These are phyloP conservation scores for Neopelma chrysocephalum DNA, from an alignment of 2,797 vertebrate species.

Conservation along the genomic window DNA sequence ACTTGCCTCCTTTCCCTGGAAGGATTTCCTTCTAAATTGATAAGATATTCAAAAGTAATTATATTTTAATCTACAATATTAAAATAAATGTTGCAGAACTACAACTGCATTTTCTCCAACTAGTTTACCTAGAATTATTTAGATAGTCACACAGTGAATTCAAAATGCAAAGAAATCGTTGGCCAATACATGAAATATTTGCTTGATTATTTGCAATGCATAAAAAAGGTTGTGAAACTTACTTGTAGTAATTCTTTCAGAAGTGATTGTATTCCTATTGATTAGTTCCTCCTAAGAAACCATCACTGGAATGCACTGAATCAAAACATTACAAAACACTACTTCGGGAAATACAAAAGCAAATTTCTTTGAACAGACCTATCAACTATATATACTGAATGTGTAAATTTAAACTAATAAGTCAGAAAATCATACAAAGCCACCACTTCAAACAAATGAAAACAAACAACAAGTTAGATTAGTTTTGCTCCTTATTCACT, in stretches of 20 bases:
- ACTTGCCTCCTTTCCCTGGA: not conserved
- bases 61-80: not conserved
- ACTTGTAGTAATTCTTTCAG: not conserved
- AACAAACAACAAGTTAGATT: not conserved
- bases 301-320: not conserved
- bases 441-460: not conserved
- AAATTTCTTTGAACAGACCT: not conserved
- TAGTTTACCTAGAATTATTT: not conserved
- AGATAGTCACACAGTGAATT: not conserved
- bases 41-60: not conserved
- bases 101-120: not conserved
- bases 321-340: not conserved
- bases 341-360: not conserved
- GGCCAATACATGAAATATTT: not conserved
- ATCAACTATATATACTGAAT: conserved; percentile 32
- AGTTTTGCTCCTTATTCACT: not conserved
- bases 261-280: not conserved
- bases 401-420: conserved; percentile 42
- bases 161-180: not conserved
- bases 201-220: not conserved
- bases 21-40: not conserved
- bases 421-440: conserved; percentile 1
- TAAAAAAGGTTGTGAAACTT: not conserved
- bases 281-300: not conserved
- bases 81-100: not conserved